Conservation (phyloP, 2,113 vertebrate genomes). For the Calyptommatus sinebrachiatus region DNA sequence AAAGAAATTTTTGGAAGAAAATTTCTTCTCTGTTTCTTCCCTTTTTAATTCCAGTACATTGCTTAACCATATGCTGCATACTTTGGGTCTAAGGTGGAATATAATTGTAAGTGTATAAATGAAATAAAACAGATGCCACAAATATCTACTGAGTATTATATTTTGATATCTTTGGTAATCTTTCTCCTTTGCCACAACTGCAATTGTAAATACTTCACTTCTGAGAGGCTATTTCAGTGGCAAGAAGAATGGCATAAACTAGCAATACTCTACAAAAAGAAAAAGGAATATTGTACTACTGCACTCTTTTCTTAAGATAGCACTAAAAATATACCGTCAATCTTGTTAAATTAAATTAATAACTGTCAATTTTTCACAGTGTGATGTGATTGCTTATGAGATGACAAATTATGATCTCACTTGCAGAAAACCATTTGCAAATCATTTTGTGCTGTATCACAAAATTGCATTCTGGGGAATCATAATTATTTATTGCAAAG, state of each 20-base stretch:
- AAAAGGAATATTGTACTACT: background rate
- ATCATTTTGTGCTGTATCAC: background rate
- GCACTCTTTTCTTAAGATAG: background rate
- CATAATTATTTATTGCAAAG: background rate
- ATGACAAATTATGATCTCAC: slow-evolving; percentile 10
- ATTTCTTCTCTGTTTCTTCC: too few species aligned
- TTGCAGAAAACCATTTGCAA: slow-evolving; percentile 23
- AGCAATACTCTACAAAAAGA: background rate
- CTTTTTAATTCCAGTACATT: background rate
- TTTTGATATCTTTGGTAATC: slow-evolving; percentile 23
- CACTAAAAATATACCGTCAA: background rate
- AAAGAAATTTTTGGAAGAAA: too few species aligned
- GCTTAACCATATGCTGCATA: background rate
- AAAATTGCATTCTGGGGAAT: slow-evolving; percentile 2
- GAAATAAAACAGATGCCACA: background rate
- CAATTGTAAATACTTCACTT: background rate
- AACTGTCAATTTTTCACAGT: background rate
- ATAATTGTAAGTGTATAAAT: background rate
- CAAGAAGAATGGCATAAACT: background rate
- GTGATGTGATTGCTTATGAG: background rate
- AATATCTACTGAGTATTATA: background rate
- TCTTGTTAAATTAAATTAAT: background rate
- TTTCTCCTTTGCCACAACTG: background rate
- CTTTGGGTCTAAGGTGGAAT: too few species aligned
- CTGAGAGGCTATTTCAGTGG: background rate